These are phyloP conservation scores for Porites divaricata DNA, from an alignment of 92 coral and sea anemone genomes.

Conservation along the genomic window DNA sequence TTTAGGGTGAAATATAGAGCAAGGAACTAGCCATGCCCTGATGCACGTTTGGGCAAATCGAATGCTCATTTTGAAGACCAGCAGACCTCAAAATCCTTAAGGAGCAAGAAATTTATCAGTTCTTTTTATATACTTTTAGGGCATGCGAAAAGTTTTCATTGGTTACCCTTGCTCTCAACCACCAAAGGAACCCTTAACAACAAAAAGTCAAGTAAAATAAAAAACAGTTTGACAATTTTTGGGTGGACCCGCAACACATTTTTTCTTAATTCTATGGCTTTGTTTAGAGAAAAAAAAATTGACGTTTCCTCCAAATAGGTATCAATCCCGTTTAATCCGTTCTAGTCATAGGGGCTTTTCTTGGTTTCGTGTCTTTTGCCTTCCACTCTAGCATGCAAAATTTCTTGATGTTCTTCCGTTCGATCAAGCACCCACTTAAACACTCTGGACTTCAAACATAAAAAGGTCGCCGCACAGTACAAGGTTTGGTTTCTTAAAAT, in stretches of 20 bases:
- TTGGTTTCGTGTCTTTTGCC: constrained; percentile 41
- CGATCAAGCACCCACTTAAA: constrained; percentile 27
- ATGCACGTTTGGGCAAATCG: background rate
- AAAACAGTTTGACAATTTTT: background rate
- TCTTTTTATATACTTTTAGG: background rate
- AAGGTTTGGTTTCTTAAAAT: no score
- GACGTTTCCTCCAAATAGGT: no score
- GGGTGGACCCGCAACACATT: background rate
- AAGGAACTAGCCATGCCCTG: background rate
- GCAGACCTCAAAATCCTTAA: background rate
- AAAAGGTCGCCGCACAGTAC: background rate
- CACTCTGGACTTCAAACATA: constrained; percentile 39
- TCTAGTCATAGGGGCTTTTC: constrained; percentile 6
- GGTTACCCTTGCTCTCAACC: background rate
- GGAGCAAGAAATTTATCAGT: background rate
- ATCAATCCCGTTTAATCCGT: no score
- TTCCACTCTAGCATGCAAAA: constrained; percentile 35
- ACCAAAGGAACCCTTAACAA: background rate
- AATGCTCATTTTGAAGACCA: background rate
- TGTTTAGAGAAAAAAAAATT: background rate
- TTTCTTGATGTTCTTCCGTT: constrained; percentile 25
- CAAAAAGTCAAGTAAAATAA: background rate
- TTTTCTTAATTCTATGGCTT: background rate
- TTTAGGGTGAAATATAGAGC: background rate
- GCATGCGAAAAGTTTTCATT: background rate